These are phyloP conservation scores for Tholera decimalis DNA, from an alignment of 2,888 invertebrate genomes.

Conservation along the genomic window DNA sequence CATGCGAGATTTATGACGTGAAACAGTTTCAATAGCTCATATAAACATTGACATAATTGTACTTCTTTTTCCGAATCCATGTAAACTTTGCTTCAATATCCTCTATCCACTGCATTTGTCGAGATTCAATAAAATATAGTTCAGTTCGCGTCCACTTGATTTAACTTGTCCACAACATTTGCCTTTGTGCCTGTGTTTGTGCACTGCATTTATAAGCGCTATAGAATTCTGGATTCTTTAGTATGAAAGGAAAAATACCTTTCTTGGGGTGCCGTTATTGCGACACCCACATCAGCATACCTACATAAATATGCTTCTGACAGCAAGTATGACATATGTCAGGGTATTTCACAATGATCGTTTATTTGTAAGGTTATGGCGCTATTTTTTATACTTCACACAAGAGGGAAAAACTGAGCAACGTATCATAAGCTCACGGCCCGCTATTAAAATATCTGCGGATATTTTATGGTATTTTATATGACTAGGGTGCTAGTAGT, in stretches of 20 bases:
- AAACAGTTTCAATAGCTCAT: neutral
- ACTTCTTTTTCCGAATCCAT: neutral
- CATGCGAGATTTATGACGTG: neutral
- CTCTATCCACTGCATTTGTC: neutral
- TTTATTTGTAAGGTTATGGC: neutral
- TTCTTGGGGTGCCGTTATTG: neutral
- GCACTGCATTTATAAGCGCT: conserved; percentile 32
- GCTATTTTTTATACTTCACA: neutral
- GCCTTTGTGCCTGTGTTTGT: conserved; percentile 59
- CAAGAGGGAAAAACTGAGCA: neutral
- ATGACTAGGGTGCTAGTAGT: no score
- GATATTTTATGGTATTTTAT: no score
- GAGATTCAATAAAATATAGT: conserved; percentile 40
- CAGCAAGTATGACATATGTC: neutral
- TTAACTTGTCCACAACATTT: conserved; percentile 64
- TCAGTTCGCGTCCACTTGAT: conserved; percentile 57
- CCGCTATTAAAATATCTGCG: no score
- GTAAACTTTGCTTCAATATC: neutral
- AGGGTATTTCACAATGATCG: neutral
- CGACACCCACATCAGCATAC: no score
- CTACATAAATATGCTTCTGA: neutral
- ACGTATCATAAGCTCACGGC: neutral
- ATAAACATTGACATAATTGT: neutral
- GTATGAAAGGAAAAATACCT: neutral
- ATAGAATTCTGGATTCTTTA: neutral